phyloP scores from a whole-genome alignment of 2,113 vertebrate genomes.

The Hassar affinis region DNA sequence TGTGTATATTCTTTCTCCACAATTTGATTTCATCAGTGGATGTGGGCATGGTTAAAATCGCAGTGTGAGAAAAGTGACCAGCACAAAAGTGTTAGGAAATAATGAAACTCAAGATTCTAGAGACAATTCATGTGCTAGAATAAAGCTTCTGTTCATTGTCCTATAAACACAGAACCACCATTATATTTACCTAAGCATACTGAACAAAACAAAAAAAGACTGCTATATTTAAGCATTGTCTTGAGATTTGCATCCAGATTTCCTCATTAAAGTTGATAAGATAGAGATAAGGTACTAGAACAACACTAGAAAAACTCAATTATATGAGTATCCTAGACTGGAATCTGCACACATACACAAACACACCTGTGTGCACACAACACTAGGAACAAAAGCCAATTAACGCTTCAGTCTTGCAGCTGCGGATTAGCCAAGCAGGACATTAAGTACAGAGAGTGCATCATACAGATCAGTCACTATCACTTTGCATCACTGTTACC shows the following conservation, averaged over 20 bases:
- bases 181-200: background rate
- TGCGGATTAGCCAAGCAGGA: slow-evolving; percentile 19
- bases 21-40: slow-evolving; percentile 1
- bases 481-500: slow-evolving; percentile 37
- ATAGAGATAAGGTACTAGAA: background rate
- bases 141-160: background rate
- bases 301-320: slow-evolving; percentile 34
- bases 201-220: background rate
- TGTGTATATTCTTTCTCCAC: background rate
- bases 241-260: background rate
- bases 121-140: background rate
- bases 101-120: background rate
- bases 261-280: background rate
- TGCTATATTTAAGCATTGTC: background rate
- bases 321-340: slow-evolving; percentile 12
- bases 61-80: background rate
- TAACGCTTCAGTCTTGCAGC: background rate
- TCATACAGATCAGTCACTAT: slow-evolving; percentile 40
- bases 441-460: slow-evolving; percentile 34
- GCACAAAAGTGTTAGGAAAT: slow-evolving; percentile 3
- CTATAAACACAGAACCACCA: background rate
- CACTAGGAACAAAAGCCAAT: background rate
- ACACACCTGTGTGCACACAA: slow-evolving; percentile 35
- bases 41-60: background rate
- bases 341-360: slow-evolving; percentile 31